Evolutionary conservation across 2,888 invertebrate species (phyloP).

Genomic region (Camponotus fellah): DNA sequence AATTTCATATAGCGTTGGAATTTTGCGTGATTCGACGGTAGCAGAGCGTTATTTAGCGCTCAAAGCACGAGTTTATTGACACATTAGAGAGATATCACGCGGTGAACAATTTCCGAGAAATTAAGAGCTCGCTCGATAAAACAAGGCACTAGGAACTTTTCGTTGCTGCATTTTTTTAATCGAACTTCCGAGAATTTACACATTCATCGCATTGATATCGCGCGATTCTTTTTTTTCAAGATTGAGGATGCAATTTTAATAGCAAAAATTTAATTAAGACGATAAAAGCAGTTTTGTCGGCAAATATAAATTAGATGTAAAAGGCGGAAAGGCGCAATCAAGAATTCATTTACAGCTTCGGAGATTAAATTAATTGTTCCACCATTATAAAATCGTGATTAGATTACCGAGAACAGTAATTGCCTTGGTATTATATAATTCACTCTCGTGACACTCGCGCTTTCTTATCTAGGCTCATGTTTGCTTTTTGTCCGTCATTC

Average conservation of each 20-base stretch:
- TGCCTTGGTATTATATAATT: slow-evolving; percentile 22
- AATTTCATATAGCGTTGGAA: background rate
- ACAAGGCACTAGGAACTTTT: background rate
- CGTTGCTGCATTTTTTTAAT: background rate
- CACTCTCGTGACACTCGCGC: slow-evolving; percentile 1
- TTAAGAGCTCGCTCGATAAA: slow-evolving; percentile 11
- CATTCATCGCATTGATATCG: background rate
- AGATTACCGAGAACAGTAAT: slow-evolving; percentile 12
- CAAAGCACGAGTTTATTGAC: slow-evolving; percentile 39
- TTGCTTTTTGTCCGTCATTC: slow-evolving; percentile 48
- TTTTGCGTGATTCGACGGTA: background rate
- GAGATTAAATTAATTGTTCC: slow-evolving; percentile 1
- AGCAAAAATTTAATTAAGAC: background rate
- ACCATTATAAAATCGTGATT: background rate
- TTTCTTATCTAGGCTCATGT: slow-evolving; percentile 55
- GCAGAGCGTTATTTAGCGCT: slow-evolving; percentile 5
- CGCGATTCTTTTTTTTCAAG: background rate
- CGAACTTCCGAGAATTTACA: background rate
- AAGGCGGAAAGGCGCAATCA: background rate
- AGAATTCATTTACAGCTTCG: background rate
- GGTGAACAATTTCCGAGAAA: slow-evolving; percentile 34
- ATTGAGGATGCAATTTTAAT: background rate
- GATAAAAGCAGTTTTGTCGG: background rate
- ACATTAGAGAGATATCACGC: slow-evolving; percentile 42
- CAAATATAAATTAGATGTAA: slow-evolving; percentile 6